Conservation (phyloP, 1,140 invertebrate species). For the Manduca sexta region DNA sequence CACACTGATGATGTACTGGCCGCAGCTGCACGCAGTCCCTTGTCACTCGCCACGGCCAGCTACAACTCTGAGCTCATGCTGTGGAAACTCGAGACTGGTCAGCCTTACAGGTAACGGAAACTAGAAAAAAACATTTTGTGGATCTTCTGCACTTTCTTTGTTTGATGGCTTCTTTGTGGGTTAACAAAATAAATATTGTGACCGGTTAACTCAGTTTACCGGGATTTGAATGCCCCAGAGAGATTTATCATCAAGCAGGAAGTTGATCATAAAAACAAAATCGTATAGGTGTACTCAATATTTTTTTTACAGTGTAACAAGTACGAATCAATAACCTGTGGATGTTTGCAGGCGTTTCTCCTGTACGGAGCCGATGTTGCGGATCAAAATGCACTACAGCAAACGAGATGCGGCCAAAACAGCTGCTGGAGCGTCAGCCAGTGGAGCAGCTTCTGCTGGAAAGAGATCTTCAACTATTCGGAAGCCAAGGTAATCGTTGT, state of each 20-base stretch:
- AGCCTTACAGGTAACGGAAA: constrained; percentile 77
- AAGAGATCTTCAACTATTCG: constrained; percentile 22
- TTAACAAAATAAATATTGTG: no score
- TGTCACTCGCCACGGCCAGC: constrained; percentile 79
- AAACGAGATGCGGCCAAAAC: constrained; percentile 27
- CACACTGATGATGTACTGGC: constrained; percentile 84
- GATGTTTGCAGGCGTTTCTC: constrained; percentile 61
- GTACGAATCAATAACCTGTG: no score
- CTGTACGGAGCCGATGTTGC: constrained; percentile 64
- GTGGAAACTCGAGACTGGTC: constrained; percentile 83
- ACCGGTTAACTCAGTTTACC: no score
- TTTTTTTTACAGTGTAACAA: no score
- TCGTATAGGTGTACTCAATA: no score
- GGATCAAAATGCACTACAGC: constrained; percentile 61
- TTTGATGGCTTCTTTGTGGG: no score
- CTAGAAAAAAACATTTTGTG: no score
- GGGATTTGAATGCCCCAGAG: no score
- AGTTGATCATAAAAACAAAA: no score
- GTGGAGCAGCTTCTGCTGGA: background rate
- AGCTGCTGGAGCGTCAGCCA: constrained; percentile 17
- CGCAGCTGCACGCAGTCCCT: constrained; percentile 75
- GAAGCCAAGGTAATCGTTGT: constrained; percentile 34
- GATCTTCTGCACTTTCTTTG: no score
- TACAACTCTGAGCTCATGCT: constrained; percentile 86
- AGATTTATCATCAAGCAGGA: no score